Evolutionary conservation across 2,797 vertebrate genomes (phyloP), one percentile per base, ranked within the genome.

Genomic region (Amphiprion clarkii): DNA sequence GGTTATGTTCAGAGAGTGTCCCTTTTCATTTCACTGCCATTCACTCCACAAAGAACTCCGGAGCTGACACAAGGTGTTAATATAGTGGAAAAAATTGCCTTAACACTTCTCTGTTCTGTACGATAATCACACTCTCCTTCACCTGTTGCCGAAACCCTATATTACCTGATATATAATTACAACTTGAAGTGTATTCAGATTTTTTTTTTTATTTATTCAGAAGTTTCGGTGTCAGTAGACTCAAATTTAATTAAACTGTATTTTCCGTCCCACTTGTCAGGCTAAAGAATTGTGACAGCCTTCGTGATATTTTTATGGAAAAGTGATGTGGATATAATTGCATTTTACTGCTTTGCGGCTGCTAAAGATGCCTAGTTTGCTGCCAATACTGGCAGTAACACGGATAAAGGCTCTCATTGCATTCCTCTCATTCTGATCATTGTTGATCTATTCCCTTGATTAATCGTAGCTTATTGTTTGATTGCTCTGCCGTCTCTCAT

Each of bases 401-500:
- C 68, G 52, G 79, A 84, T 79, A 51, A 82, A 71, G 58, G 75
- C 62, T 78, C 40, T 31, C 60, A n/a, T 60, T 36, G 40, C 58
- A 23, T 74, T 36, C 54, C 74, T 81, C 82, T 83, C 78, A 52
- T 78, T 80, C 60, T 58, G 75, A 86, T 82, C 79, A 52, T 76
- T 78, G 82, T 72, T 79, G 79, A 89, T 76, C 83, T 74, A 14
- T 61, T 83, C 81, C 65, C 77, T 51, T 85, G 84, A 91, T 89
- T 80, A 86, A 87, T 87, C 49, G 16, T 78, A 83, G 82, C 67
- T 74, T 80, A 68, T 78, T 78, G 83, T 89, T 88, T 84, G 83
- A 92, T 86, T 81, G 82, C 81, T 59, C 76, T 81, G 87, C 84
- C 12, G 62, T 85, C 68, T 83, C 87, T 90, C 75, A 81, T 89